phyloP scores from a whole-genome alignment of 1,140 invertebrate genomes.

The Cherax destructor region DNA sequence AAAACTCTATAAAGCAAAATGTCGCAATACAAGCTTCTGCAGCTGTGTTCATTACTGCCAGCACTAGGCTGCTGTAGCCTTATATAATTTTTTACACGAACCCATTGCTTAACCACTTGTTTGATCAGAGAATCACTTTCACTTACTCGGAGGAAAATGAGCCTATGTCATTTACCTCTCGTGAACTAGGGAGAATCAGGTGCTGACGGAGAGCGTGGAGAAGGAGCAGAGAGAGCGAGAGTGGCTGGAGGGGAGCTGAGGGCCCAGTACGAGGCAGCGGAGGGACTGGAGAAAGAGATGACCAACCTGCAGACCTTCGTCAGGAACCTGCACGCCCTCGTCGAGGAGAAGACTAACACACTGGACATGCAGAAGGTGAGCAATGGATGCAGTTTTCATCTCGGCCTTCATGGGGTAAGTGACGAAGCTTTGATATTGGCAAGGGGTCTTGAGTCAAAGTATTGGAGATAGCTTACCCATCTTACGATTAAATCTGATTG shows the following conservation, averaged over 20 bases:
- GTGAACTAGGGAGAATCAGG: constrained; percentile 49
- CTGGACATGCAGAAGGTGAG: constrained; percentile 48
- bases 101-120: background rate
- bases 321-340: constrained; percentile 41
- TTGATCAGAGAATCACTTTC: background rate
- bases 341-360: constrained; percentile 53
- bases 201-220: constrained; percentile 51
- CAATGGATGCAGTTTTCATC: no score
- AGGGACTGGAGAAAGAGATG: constrained; percentile 55
- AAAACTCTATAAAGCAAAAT: no score
- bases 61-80: background rate
- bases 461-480: no score
- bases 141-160: background rate
- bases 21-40: no score
- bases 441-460: no score
- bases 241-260: constrained; percentile 63
- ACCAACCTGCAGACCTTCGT: constrained; percentile 56
- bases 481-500: no score
- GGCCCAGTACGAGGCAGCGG: constrained; percentile 62
- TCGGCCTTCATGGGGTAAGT: no score
- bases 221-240: constrained; percentile 54
- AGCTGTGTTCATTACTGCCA: no score
- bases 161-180: no score
- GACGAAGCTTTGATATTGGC: no score
- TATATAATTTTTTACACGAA: background rate